Evolutionary conservation across 2,888 invertebrate species (phyloP), one percentile per base, ranked within the genome.

Genomic region (Calliscelio sp.): DNA sequence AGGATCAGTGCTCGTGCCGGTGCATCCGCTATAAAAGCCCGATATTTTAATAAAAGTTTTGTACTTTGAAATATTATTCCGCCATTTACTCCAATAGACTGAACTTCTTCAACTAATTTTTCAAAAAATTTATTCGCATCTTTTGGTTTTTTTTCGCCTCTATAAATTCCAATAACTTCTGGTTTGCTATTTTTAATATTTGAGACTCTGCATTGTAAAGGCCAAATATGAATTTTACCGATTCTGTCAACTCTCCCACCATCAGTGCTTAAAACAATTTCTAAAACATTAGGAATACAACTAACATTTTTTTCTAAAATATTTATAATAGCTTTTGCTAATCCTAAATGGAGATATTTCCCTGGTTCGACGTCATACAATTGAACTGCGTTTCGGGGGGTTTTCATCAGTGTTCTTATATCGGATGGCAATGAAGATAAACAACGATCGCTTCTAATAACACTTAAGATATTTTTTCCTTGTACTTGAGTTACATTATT

Each of bases 1-100:
- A 86, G 32, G 4, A 86, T 53, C 32, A 85, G 85, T 1, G 84
- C 81, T 55, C 85, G 81, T 3, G 88, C 87, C 7, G 87, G 87
- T n/a, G 87, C 88, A 84, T 89, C 87, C 22, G 86, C 86, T 38
- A 85, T 81, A 24, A 86, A 77, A 8, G 71, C 75, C 38, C 81
- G 22, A 59, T 87, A 66, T 8, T 24, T 25, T 14, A 86, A 57
- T 22, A 65, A 61, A 24, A 81, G 59, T n/a, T 16, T 44, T 71
- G 28, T 71, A 8, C 46, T 63, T 20, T 68, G 16, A 55, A 71
- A 80, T 14, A 53, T 7, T 24, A 88, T 78, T 11, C 87, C 87
- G 14, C 77, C 74, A n/a, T 87, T 86, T 16, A 66, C n/a, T 32
- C 25, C 41, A 22, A 78, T 63, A 25, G 2, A 10, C 18, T 80